phyloP scores from a whole-genome alignment of 2,797 vertebrate genomes.

The Nasua narica region DNA sequence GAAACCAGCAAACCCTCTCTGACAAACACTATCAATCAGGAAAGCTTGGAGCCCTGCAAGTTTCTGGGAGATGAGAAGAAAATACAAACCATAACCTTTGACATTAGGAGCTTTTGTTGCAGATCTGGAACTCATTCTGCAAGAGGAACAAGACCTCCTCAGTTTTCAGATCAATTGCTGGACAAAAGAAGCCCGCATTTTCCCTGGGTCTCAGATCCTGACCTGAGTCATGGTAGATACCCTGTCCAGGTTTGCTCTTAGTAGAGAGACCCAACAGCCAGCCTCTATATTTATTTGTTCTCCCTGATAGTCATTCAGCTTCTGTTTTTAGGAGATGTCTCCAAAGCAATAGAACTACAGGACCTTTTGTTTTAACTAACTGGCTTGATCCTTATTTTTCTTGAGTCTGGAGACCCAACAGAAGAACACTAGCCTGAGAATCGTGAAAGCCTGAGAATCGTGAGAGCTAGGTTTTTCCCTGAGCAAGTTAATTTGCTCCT shows the following conservation, averaged over 20 bases:
- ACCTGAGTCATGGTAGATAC: not conserved
- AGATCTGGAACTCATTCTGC: not conserved
- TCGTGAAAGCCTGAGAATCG: not conserved
- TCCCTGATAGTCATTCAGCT: not conserved
- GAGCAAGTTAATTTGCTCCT: not conserved
- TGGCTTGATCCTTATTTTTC: not conserved
- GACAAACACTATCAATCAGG: constrained; percentile 43
- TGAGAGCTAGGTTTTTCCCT: not conserved
- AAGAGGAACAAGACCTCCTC: not conserved
- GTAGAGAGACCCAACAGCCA: not conserved
- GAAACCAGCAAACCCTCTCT: constrained; percentile 15
- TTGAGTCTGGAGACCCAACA: not conserved
- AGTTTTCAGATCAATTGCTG: not conserved
- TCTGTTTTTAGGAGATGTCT: not conserved
- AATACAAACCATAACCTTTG: constrained; percentile 25
- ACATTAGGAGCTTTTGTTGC: not conserved
- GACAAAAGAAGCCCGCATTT: not conserved
- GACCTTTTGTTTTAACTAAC: not conserved
- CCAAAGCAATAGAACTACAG: not conserved
- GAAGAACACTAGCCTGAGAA: not conserved
- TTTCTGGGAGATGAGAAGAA: constrained; percentile 44
- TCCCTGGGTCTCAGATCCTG: not conserved
- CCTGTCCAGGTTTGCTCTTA: not conserved
- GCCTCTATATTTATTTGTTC: not conserved
- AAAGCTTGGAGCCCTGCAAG: not conserved